These are phyloP conservation scores for Patagioenas fasciata DNA, from an alignment of 2,113 vertebrate genomes.

Conservation along the genomic window DNA sequence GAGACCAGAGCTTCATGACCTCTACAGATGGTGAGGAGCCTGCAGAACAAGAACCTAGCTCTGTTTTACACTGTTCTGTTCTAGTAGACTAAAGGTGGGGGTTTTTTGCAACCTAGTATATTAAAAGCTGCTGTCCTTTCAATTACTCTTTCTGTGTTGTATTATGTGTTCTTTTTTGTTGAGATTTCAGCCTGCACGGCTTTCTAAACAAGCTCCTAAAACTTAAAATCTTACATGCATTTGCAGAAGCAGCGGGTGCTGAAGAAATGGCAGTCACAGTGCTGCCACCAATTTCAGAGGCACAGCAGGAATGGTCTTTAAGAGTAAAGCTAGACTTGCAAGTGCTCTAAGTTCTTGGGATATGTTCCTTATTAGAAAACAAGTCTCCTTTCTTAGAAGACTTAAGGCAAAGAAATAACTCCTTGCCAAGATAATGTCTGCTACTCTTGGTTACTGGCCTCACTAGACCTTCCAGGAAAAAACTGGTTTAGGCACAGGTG, in stretches of 20 bases:
- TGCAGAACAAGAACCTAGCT: not conserved
- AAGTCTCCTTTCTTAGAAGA: not conserved
- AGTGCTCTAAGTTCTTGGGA: not conserved
- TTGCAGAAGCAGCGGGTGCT: not conserved
- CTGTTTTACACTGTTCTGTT: not conserved
- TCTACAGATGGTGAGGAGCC: not conserved
- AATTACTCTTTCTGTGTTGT: not conserved
- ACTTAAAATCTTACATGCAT: not conserved
- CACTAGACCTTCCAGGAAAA: not conserved
- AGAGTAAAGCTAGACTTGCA: not conserved
- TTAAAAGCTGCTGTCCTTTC: not conserved
- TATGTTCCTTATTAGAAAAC: not conserved
- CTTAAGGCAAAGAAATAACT: not conserved
- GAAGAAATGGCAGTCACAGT: not conserved
- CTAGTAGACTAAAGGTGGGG: not conserved
- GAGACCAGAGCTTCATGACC: not conserved
- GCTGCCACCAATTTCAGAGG: constrained; percentile 16
- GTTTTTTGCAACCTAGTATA: not conserved
- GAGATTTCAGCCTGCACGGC: not conserved
- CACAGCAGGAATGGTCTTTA: constrained; percentile 24
- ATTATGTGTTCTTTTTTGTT: not conserved
- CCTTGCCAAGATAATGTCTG: not conserved
- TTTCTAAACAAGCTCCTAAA: not conserved
- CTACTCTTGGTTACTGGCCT: not conserved
- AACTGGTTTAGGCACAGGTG: not conserved